phyloP scores from a whole-genome alignment of 2,797 vertebrate species.

The Choloepus didactylus region DNA sequence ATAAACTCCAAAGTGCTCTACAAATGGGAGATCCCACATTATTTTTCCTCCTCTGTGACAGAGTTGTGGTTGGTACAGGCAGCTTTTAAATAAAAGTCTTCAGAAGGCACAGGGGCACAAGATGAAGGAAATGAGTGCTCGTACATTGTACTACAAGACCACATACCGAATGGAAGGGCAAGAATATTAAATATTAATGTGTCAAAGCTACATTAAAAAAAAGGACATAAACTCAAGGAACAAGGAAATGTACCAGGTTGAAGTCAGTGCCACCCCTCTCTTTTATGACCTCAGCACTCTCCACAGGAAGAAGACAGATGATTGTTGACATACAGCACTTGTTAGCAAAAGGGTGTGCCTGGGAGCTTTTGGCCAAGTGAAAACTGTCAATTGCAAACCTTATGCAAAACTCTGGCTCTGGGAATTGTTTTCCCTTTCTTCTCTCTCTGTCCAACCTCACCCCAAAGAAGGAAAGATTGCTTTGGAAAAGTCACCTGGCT shows the following conservation, averaged over 20 bases:
- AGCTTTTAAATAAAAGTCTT: background rate
- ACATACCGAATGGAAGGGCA: background rate
- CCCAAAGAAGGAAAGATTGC: constrained; percentile 75
- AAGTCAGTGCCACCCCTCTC: constrained; percentile 70
- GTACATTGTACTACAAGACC: background rate
- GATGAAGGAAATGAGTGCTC: background rate
- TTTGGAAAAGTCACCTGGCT: constrained; percentile 81
- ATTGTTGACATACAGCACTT: constrained; percentile 72
- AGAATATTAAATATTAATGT: constrained; percentile 61
- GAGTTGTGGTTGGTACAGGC: background rate
- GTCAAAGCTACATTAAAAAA: constrained; percentile 84
- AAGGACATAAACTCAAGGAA: constrained; percentile 82
- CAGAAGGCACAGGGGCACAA: background rate
- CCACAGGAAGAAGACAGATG: constrained; percentile 79
- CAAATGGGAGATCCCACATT: background rate
- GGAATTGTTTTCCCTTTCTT: constrained; percentile 80
- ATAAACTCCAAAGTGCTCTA: background rate
- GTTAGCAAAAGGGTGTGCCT: constrained; percentile 79
- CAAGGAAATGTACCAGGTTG: constrained; percentile 79
- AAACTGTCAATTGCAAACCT: constrained; percentile 72
- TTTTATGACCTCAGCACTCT: constrained; percentile 80
- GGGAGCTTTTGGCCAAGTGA: constrained; percentile 72
- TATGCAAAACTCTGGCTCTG: constrained; percentile 77
- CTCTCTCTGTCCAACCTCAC: constrained; percentile 71
- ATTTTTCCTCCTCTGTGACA: background rate